Evolutionary conservation across 2,888 invertebrate genomes (phyloP).

Genomic region (Craniophora ligustri): DNA sequence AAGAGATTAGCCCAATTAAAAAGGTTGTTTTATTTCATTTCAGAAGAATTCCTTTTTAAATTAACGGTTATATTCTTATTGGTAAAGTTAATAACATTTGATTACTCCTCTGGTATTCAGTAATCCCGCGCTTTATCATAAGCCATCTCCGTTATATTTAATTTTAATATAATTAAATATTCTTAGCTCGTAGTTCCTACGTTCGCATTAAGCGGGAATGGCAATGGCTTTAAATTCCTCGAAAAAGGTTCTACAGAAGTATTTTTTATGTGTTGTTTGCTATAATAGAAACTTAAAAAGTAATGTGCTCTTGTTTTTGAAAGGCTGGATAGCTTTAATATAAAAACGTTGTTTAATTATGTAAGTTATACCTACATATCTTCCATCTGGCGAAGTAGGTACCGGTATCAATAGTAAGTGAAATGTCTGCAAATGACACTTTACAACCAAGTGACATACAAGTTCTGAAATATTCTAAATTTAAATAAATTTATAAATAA

Average conservation of each 20-base stretch:
- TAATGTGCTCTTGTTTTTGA: too few relatives aligned
- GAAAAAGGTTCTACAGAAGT: slow-evolving; percentile 16
- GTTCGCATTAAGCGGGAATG: slow-evolving; percentile 35
- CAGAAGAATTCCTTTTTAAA: slow-evolving; percentile 12
- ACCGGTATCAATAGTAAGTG: too few relatives aligned
- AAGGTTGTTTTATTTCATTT: slow-evolving; percentile 28
- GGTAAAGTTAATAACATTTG: slow-evolving; percentile 27
- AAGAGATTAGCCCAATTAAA: too few relatives aligned
- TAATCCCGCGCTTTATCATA: slow-evolving; percentile 28
- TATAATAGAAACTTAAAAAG: neutral
- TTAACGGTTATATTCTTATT: slow-evolving; percentile 21
- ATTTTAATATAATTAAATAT: slow-evolving; percentile 41
- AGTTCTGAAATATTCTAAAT: too few relatives aligned
- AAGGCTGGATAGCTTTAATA: too few relatives aligned
- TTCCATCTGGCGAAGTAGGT: too few relatives aligned
- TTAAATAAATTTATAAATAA: too few relatives aligned
- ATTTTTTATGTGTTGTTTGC: neutral
- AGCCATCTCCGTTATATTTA: slow-evolving; percentile 42
- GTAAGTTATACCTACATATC: too few relatives aligned
- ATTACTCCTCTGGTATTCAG: slow-evolving; percentile 25
- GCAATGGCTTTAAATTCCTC: slow-evolving; percentile 34
- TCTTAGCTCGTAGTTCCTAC: slow-evolving; percentile 24
- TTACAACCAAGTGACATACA: too few relatives aligned
- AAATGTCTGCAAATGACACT: too few relatives aligned
- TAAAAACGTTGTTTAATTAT: too few relatives aligned